Base-by-base conservation (phyloP, 2,797 vertebrate species). In the Leptodactylus fallax region DNA sequence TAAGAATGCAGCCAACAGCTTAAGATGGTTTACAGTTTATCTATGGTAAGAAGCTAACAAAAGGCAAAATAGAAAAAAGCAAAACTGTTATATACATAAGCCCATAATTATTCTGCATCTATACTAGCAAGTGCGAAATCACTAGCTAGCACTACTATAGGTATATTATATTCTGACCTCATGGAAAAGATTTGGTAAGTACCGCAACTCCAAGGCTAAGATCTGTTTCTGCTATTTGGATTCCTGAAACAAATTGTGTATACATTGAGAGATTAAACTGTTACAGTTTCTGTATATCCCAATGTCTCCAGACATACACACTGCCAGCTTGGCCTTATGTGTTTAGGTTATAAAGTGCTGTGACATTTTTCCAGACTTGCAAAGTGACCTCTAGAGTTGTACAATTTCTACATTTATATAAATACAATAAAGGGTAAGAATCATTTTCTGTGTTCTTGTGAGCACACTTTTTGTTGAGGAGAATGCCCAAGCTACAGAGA, bases 221-320 rank as follows among this genome's bases (percentile, higher is more conserved):
- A 56, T 56, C 65, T 81, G 79, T 82, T 61, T 82, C 63, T 65
- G 36, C 69, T 76, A 65, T 76, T 86, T 87, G 76, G 71, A 82
- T 87, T 82, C 81, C 27, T 56, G 45, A 72, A 86, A 53, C 25
- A 61, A 76, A 63, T 36, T 47, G 63, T 86, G 85, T 87, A 61
- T 81, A 87, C 56, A 87, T 65, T 82, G 65, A 65, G 61, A 71
- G 79, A 87, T 87, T 82, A 81, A n/a, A 53, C 49, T 74, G 67
- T 65, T 25, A 72, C 7, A 16, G 58, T 82, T 81, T 77, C 58
- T 65, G 69, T 77, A 87, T 77, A 87, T 14, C n/a, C 11, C 51
- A 83, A 23, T 65, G 45, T 83, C 16, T 83, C 61, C 69, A 83
- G 79, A 81, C 56, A 53, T 87, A 81, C n/a, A 71, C 60, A 17